phyloP scores from a whole-genome alignment of 2,797 vertebrate genomes.

The Sandelia bainsii region DNA sequence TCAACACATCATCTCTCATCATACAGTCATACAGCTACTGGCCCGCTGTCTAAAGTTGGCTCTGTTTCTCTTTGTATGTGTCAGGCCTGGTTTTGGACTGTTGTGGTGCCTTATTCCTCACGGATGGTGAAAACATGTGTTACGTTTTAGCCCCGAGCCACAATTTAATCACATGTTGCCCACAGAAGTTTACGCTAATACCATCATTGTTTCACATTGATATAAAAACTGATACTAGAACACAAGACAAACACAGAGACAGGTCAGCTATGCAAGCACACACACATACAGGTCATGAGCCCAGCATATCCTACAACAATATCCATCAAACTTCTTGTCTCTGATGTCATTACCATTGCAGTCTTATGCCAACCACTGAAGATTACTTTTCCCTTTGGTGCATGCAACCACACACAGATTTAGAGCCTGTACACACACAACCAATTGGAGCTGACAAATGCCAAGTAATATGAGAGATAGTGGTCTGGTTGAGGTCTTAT shows the following conservation, averaged over 20 bases:
- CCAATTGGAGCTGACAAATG: slow-evolving; percentile 65
- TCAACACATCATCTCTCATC: slow-evolving; percentile 18
- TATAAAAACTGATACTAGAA: neutral
- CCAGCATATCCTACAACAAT: slow-evolving; percentile 26
- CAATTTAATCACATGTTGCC: slow-evolving; percentile 12
- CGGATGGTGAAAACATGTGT: slow-evolving; percentile 58
- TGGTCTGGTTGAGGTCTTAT: slow-evolving; percentile 55
- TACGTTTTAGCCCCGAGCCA: slow-evolving; percentile 18
- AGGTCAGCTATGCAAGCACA: neutral
- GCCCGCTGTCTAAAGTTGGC: slow-evolving; percentile 19
- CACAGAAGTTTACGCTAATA: slow-evolving; percentile 1
- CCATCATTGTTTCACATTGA: slow-evolving; percentile 9
- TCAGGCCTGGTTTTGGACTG: slow-evolving; percentile 39
- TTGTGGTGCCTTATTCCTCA: slow-evolving; percentile 42
- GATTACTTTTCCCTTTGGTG: slow-evolving; percentile 51
- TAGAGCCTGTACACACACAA: slow-evolving; percentile 27
- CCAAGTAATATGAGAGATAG: slow-evolving; percentile 71
- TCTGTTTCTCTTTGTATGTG: slow-evolving; percentile 7
- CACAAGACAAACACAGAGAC: neutral
- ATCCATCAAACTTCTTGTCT: slow-evolving; percentile 31
- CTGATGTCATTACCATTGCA: slow-evolving; percentile 49
- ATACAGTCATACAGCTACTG: slow-evolving; percentile 18
- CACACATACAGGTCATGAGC: slow-evolving; percentile 16
- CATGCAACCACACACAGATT: slow-evolving; percentile 28
- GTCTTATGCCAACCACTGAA: slow-evolving; percentile 30